Base-by-base conservation (phyloP, 1,140 invertebrate genomes). In the Zaprionus vittiger region DNA sequence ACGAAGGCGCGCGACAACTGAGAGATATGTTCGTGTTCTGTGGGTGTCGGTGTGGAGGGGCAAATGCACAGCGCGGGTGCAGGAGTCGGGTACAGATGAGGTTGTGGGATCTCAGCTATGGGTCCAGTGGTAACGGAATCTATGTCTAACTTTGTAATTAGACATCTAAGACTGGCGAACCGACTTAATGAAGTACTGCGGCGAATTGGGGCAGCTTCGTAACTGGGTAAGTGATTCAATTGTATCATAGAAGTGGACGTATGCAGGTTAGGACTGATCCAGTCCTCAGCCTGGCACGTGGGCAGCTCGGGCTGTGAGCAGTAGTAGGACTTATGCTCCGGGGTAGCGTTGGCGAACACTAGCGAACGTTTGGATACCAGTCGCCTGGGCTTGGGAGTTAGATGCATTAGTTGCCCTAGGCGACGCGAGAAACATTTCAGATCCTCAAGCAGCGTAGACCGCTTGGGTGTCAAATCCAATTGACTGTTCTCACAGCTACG, bases 41-140 rank as follows among this genome's bases (percentile, higher is more conserved):
- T 91, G 68, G 91, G 91, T 6, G 91, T 91, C 22, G 87, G 87
- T n/a, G 87, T 92, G 5, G 91, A 92, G 17, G 91, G 91, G 68
- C 83, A 91, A 24, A 92, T 74, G 65, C 82, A 78, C 62, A 92
- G 67, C 34, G 84, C 67, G 41, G 91, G 91, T 47, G 82, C 73
- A n/a, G 6, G 41, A 47, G 7, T 47, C 4, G 37, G 37, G 14
- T 5, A 63, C 24, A 6, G 14, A 15, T 47, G 67, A 49, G 2
- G 38, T 38, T 34, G 60, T 41, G 65, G 65, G 34, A 1, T 34
- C 28, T 28, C 14, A 22, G 26, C 69, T 56, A 69, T 17, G 22
- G 49, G 65, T 69, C 9, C 47, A 49, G 47, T 22, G 17, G 9
- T 22, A 22, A 14, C 47, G 2, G 47, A 4, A 22, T 20, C 47